Evolutionary conservation across 2,113 vertebrate genomes (phyloP), one percentile per base, ranked within the genome.

Genomic region (Peromyscus leucopus): DNA sequence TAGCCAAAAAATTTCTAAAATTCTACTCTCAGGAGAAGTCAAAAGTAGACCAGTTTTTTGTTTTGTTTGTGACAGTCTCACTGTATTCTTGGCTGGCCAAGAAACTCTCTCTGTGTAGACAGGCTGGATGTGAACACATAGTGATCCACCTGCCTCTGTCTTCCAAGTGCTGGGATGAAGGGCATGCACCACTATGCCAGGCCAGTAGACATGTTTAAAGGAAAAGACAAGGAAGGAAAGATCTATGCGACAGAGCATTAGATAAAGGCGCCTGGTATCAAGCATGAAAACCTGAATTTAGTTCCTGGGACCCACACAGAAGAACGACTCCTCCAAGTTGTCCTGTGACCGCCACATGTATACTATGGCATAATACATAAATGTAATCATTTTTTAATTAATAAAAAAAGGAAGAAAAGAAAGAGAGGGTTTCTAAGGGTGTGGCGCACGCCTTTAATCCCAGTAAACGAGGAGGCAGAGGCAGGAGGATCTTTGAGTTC

Each of bases 1-100:
- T 51, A 85, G 22, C 84, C 59, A 86, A 89, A n/a, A 88, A 92
- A 33, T 31, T 15, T 24, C 36, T 39, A 16, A 61, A 61, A 75
- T 79, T 74, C 63, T 65, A 95, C 22, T 79, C 13, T 84, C 55
- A 92, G 28, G 75, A 92, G 22, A 93, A 82, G 51, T 85, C 51
- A 57, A 95, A 96, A 89, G 8, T 61, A 93, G 15, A 89, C 55
- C 89, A 94, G 63, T 82, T 76, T 57, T 93, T 21, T n/a, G 69
- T 72, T 72, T 42, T 26, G 22, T 42, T 42, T 75, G 24, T 76
- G 55, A 59, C 55, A 83, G 36, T 83, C 57, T 83, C 80, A 61
- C 36, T 61, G 61, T 83, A 83, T 39, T 21, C 22, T 39, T 39
- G 57, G 36, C 36, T 61, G 80, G n/a, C 24, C 80, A 61, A 26